These are phyloP conservation scores for Sinhomidia bicolor DNA, from an alignment of 2,888 invertebrate genomes.

Conservation along the genomic window DNA sequence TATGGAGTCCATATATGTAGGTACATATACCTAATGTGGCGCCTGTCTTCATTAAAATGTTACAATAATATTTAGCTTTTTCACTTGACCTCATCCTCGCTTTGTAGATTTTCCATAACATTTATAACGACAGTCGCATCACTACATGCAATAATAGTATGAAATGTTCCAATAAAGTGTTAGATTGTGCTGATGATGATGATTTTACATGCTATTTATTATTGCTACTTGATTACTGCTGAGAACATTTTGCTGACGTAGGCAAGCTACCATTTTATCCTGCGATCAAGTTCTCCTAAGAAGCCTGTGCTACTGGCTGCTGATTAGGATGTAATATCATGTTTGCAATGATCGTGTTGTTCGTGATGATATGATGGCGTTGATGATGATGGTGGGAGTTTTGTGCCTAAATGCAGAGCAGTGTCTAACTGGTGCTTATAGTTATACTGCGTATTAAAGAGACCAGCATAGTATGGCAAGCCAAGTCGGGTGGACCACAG, in stretches of 20 bases:
- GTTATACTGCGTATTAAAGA: neutral
- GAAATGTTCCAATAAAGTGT: conserved; percentile 19
- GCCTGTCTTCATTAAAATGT: neutral
- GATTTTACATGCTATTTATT: neutral
- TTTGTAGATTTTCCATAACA: neutral
- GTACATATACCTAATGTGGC: neutral
- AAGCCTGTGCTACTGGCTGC: conserved; percentile 9
- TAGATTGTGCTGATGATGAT: no score
- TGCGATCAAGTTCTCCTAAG: conserved; percentile 22
- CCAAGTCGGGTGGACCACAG: conserved; percentile 40
- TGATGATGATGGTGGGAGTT: conserved; percentile 20
- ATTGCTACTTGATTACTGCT: neutral
- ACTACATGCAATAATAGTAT: neutral
- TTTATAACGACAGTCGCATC: neutral
- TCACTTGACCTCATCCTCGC: neutral
- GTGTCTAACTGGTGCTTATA: conserved; percentile 29
- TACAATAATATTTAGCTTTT: neutral
- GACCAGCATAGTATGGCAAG: neutral
- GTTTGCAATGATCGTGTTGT: conserved; percentile 9
- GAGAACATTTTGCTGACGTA: conserved; percentile 27
- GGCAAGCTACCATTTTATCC: conserved; percentile 22
- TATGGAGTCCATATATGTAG: neutral
- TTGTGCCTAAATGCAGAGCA: conserved; percentile 32
- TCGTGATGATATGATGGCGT: neutral
- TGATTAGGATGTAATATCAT: conserved; percentile 14